These are phyloP conservation scores for Myripristis murdjan DNA, from an alignment of 2,797 vertebrate species.

Conservation along the genomic window DNA sequence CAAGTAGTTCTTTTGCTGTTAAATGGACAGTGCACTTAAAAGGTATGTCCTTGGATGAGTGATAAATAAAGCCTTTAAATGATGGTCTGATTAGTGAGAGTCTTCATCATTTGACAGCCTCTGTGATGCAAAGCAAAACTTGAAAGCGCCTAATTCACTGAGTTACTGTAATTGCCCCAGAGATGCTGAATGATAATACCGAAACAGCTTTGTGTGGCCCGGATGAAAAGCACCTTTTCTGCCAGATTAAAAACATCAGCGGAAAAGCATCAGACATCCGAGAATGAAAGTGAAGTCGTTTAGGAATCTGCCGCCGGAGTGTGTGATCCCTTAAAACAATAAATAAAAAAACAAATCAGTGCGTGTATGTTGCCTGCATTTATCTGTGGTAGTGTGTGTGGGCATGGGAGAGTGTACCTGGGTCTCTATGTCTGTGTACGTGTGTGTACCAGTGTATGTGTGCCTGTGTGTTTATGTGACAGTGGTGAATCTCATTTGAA, in stretches of 20 bases:
- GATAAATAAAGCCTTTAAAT: slow-evolving; percentile 20
- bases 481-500: slow-evolving; percentile 73
- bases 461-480: slow-evolving; percentile 5
- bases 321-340: neutral
- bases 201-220: slow-evolving; percentile 46
- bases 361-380: neutral
- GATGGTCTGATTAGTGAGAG: slow-evolving; percentile 39
- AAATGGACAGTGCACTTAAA: slow-evolving; percentile 3
- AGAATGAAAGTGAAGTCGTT: slow-evolving; percentile 62
- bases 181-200: slow-evolving; percentile 53
- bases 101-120: slow-evolving; percentile 28
- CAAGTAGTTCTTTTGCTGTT: neutral
- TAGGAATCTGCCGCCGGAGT: slow-evolving; percentile 41
- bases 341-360: too few relatives aligned
- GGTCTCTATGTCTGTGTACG: slow-evolving; percentile 1
- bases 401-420: neutral
- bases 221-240: slow-evolving; percentile 56
- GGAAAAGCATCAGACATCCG: slow-evolving; percentile 54
- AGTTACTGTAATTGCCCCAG: slow-evolving; percentile 52
- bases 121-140: slow-evolving; percentile 49
- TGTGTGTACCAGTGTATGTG: neutral
- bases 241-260: slow-evolving; percentile 49
- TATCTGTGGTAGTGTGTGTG: neutral
- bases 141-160: slow-evolving; percentile 37
- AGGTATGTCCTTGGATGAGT: slow-evolving; percentile 44